Evolutionary conservation across 2,113 vertebrate species (phyloP).

Genomic region (Chaetura pelagica): DNA sequence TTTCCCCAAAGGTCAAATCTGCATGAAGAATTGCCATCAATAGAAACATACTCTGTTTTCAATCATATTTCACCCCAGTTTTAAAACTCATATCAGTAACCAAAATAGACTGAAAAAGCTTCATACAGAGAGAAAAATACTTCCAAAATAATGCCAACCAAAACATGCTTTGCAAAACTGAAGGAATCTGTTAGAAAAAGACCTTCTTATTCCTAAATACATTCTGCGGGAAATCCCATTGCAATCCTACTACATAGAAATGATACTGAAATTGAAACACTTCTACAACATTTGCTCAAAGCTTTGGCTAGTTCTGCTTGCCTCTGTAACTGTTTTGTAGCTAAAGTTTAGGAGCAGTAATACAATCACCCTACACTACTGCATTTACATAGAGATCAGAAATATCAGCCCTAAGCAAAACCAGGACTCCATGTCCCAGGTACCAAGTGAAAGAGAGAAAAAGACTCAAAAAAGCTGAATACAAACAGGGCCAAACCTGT

Average conservation of each 20-base stretch:
- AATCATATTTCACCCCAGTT: not conserved
- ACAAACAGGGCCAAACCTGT: not conserved
- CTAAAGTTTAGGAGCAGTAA: not conserved
- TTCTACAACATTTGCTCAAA: not conserved
- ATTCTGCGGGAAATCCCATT: constrained; percentile 3
- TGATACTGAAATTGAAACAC: not conserved
- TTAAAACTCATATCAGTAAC: constrained; percentile 41
- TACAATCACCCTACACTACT: not conserved
- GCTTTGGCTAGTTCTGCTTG: not conserved
- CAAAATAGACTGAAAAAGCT: constrained; percentile 13
- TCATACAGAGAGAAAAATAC: constrained; percentile 18
- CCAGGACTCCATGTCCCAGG: not conserved
- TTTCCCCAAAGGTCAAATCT: constrained; percentile 48
- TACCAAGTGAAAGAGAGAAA: not conserved
- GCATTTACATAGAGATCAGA: not conserved
- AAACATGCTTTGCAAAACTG: not conserved
- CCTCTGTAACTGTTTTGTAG: not conserved
- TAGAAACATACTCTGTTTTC: not conserved
- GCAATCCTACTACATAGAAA: not conserved
- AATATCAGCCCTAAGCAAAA: not conserved
- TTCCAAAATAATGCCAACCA: constrained; percentile 15
- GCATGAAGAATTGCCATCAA: constrained; percentile 37
- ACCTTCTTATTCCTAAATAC: not conserved
- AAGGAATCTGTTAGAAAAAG: constrained; percentile 1
- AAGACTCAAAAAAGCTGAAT: not conserved